Evolutionary conservation across 1,140 invertebrate species (phyloP).

Genomic region (Eurytemora carolleeae): DNA sequence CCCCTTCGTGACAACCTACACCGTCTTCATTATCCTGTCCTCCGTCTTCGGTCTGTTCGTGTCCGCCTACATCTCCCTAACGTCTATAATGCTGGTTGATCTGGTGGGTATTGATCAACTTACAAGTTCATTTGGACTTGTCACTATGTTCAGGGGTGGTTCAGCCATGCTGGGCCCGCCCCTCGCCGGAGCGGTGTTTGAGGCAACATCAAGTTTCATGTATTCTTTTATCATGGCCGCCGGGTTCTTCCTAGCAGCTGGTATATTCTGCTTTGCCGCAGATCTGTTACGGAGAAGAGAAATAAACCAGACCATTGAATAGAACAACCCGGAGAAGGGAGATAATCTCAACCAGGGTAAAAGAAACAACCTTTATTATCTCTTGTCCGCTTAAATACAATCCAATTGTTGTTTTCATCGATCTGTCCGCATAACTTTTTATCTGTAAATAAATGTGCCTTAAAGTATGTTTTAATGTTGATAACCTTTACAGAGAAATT

Average conservation of each 20-base stretch:
- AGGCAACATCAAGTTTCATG: background rate
- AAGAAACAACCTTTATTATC: no score
- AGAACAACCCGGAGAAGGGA: no score
- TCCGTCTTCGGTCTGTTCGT: background rate
- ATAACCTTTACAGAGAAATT: no score
- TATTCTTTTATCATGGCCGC: constrained; percentile 6
- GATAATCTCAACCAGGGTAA: no score
- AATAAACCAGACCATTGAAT: no score
- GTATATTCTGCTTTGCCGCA: background rate
- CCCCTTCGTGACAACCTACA: constrained; percentile 27
- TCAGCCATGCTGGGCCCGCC: constrained; percentile 58
- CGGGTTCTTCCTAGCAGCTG: constrained; percentile 31
- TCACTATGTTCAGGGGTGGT: constrained; percentile 80
- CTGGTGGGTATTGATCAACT: constrained; percentile 80
- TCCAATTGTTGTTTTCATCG: no score
- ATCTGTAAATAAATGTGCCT: no score
- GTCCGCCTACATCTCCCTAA: constrained; percentile 88
- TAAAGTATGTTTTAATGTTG: no score
- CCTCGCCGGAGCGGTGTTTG: constrained; percentile 32
- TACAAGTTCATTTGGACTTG: constrained; percentile 85
- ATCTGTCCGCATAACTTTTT: no score
- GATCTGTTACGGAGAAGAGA: background rate
- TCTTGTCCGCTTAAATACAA: no score
- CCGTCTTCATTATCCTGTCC: background rate
- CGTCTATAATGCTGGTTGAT: constrained; percentile 92